Conservation (phyloP, 2,888 invertebrate genomes). For the Tenthredo amoena region DNA sequence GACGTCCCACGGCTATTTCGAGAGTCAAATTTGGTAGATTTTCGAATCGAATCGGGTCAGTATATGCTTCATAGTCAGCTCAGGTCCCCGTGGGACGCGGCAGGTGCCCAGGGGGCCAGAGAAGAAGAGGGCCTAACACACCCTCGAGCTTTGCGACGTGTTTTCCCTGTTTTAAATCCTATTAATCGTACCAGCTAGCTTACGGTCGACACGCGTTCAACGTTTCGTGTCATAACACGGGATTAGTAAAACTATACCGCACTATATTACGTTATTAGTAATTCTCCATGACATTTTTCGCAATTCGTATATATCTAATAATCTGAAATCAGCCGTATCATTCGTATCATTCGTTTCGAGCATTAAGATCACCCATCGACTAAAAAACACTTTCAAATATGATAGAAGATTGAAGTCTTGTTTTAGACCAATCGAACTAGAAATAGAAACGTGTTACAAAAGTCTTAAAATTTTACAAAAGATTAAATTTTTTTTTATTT, state of each 20-base stretch:
- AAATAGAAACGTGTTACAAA: neutral
- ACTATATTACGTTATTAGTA: neutral
- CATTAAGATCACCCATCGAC: too few relatives aligned
- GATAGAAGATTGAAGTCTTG: neutral
- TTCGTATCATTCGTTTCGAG: too few relatives aligned
- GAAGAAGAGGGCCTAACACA: slow-evolving; percentile 12
- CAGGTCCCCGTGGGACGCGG: slow-evolving; percentile 47
- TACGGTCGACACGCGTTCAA: slow-evolving; percentile 48
- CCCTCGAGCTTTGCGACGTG: slow-evolving; percentile 47
- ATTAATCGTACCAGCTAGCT: slow-evolving; percentile 54
- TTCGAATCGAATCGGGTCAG: neutral
- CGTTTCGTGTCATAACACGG: slow-evolving; percentile 53
- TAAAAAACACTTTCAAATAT: neutral
- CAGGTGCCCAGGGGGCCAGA: slow-evolving; percentile 49
- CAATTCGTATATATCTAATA: neutral
- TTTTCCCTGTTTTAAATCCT: slow-evolving; percentile 55
- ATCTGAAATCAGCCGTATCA: neutral
- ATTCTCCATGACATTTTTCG: neutral
- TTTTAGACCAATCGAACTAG: neutral
- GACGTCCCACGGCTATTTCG: neutral
- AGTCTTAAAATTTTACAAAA: neutral
- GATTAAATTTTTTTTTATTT: neutral
- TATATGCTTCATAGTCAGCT: neutral
- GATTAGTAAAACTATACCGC: slow-evolving; percentile 26
- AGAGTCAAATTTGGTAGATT: neutral